Conservation (phyloP, 2,888 invertebrate genomes). For the Ochropleura plecta region DNA sequence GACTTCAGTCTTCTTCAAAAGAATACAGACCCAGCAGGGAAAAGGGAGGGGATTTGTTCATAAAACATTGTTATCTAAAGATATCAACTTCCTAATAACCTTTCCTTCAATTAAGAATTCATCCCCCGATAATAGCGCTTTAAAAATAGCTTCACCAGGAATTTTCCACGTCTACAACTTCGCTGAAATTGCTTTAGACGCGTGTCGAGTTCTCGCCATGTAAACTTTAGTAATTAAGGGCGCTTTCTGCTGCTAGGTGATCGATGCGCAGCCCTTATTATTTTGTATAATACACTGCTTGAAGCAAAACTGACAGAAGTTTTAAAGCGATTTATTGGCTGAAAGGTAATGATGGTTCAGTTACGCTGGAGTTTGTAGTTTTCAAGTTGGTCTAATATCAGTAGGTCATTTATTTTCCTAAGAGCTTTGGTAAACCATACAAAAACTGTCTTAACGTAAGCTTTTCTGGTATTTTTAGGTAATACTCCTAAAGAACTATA, state of each 20-base stretch:
- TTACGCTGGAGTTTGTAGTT: neutral
- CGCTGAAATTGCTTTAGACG: slow-evolving; percentile 75
- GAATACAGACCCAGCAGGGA: no score
- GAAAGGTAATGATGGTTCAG: neutral
- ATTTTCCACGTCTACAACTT: slow-evolving; percentile 59
- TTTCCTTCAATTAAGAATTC: slow-evolving; percentile 22
- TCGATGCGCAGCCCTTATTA: slow-evolving; percentile 62
- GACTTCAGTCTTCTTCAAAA: no score
- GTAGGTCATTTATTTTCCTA: neutral
- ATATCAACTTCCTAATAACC: slow-evolving; percentile 8
- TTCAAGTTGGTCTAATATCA: neutral
- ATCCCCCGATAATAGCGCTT: slow-evolving; percentile 24
- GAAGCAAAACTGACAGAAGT: slow-evolving; percentile 18
- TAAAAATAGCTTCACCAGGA: slow-evolving; percentile 49
- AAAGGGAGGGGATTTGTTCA: no score
- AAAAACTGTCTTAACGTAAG: neutral
- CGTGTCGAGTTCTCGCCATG: slow-evolving; percentile 68
- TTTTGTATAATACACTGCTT: slow-evolving; percentile 44
- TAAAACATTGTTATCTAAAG: neutral
- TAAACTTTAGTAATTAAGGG: slow-evolving; percentile 81
- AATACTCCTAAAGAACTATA: neutral
- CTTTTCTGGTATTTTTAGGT: neutral
- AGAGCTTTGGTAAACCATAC: neutral
- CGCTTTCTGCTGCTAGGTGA: slow-evolving; percentile 69
- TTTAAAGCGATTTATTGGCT: slow-evolving; percentile 28